phyloP scores from a whole-genome alignment of 2,113 vertebrate genomes.

The Petromus typicus region DNA sequence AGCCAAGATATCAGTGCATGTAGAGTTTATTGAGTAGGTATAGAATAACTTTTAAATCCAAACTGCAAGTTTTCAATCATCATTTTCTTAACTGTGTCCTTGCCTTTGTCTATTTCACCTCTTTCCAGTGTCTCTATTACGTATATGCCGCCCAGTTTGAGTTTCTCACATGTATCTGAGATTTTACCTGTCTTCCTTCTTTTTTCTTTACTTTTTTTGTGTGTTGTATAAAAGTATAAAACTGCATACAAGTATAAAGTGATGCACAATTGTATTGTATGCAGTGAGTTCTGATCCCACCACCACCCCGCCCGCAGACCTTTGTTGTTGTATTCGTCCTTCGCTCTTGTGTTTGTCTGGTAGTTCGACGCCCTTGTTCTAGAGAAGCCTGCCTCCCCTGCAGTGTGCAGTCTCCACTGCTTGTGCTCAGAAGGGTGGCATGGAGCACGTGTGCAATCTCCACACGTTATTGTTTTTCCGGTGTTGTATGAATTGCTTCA shows the following conservation, averaged over 20 bases:
- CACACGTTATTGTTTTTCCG: not conserved
- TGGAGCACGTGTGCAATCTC: no score
- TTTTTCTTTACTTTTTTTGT: not conserved
- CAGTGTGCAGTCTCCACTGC: not conserved
- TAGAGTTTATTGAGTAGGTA: not conserved
- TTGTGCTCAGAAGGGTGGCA: not conserved
- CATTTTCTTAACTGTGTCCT: not conserved
- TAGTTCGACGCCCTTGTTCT: no score
- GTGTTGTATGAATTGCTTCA: not conserved
- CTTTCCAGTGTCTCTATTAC: not conserved
- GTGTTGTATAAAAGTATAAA: no score
- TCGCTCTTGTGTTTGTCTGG: not conserved
- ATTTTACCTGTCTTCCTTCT: no score
- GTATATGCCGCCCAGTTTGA: no score
- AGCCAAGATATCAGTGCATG: not conserved
- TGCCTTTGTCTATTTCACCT: no score
- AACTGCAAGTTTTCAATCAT: no score
- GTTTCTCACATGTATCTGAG: not conserved
- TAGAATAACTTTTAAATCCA: not conserved
- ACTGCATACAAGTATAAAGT: no score
- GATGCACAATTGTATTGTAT: no score
- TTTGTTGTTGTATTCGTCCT: no score
- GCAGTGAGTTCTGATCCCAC: not conserved
- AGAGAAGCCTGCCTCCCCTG: not conserved
- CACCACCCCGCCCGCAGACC: not conserved